phyloP scores from a whole-genome alignment of 92 coral and sea anemone genomes.

The Chrysogorgia sp. region DNA sequence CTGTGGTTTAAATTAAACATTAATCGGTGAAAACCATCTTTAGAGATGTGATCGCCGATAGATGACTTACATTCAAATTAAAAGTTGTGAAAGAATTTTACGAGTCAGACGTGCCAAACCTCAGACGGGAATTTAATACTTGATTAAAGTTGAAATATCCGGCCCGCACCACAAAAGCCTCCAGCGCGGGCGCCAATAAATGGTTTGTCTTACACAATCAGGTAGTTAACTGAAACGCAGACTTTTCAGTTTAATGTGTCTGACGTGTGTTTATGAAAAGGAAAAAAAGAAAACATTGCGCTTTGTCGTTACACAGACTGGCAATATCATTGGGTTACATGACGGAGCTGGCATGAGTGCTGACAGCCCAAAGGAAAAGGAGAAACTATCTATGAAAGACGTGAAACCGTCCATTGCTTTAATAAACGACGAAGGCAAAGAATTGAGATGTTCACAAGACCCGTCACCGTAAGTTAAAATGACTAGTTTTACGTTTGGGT shows the following conservation, averaged over 20 bases:
- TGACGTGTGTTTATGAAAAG: not conserved
- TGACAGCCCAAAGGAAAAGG: not conserved
- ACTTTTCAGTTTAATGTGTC: not conserved
- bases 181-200: too few relatives aligned
- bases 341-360: slow-evolving; percentile 2
- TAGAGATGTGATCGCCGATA: slow-evolving; percentile 11
- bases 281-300: not conserved
- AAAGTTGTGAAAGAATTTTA: slow-evolving; percentile 20
- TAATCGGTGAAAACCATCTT: slow-evolving; percentile 33
- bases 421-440: slow-evolving; percentile 36
- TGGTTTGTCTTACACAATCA: not conserved
- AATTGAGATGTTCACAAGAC: not conserved
- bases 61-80: slow-evolving; percentile 24
- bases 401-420: slow-evolving; percentile 14
- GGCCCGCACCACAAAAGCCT: not conserved
- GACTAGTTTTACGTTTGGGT: not conserved
- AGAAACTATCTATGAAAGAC: slow-evolving; percentile 4
- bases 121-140: not conserved
- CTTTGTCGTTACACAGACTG: not conserved
- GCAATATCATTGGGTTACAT: not conserved
- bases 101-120: not conserved
- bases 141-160: slow-evolving; percentile 31
- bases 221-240: not conserved
- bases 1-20: slow-evolving; percentile 22
- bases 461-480: slow-evolving; percentile 19